These are phyloP conservation scores for Patiria miniata DNA, from an alignment of 35 echinoderm and acorn worm species.

Conservation along the genomic window DNA sequence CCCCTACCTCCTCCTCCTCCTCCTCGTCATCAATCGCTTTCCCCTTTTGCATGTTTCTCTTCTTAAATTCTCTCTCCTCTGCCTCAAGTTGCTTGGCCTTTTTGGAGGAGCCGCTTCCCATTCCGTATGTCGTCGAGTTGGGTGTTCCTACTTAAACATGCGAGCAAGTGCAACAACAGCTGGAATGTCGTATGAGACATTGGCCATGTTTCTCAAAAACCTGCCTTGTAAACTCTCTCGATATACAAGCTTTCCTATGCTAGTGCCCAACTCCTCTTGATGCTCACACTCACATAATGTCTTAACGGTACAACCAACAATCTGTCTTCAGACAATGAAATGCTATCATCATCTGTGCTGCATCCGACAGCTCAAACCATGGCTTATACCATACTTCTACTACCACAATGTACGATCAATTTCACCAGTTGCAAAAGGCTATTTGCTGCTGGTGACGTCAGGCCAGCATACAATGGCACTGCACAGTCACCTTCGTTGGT, in stretches of 20 bases:
- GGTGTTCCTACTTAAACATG: background rate
- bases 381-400: background rate
- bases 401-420: background rate
- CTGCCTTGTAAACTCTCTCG: background rate
- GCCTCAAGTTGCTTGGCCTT: conserved; percentile 75
- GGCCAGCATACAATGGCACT: background rate
- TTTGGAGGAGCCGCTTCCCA: conserved; percentile 83
- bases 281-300: background rate
- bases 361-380: background rate
- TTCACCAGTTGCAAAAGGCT: background rate
- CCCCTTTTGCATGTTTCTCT: conserved; percentile 58
- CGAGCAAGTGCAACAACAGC: background rate
- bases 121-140: conserved; percentile 13
- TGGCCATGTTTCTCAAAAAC: background rate
- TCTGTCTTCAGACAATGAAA: background rate
- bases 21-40: conserved; percentile 7
- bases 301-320: background rate
- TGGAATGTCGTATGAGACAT: background rate
- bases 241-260: background rate
- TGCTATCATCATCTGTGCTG: background rate
- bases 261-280: too few species aligned
- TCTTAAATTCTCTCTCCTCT: conserved; percentile 66
- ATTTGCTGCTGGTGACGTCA: conserved; percentile 15
- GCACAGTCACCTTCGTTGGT: conserved; percentile 1
- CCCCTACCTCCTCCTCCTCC: conserved; percentile 43